Base-by-base conservation (phyloP, 1,140 invertebrate genomes). In the Calephelis virginiensis region DNA sequence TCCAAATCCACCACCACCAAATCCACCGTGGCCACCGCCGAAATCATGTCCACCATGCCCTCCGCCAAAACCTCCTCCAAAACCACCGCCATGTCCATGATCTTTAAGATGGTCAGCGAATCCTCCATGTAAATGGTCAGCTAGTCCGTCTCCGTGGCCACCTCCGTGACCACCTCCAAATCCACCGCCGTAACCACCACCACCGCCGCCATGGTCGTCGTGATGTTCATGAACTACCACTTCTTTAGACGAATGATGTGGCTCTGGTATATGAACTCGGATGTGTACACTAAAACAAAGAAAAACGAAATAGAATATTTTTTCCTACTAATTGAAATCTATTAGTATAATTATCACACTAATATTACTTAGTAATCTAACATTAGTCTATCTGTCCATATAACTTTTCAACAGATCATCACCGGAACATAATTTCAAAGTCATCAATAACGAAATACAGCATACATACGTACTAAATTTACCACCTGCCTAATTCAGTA, bases 241-340 rank as follows among this genome's bases (percentile, higher is more conserved):
- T 73, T 85, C 83, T 67, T 87, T 85, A 4, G 81, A 79, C 8
- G 81, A 80, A 67, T 87, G 83, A 70, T 86, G 83, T 59, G 80
- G 69, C 66, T 88, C 85, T 67, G 87, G 87, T 80, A 90, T 81
- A 67, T 89, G 87, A 14, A 90, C 80, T 48, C 86, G 80, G 66
- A 90, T 90, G 64, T 90, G 87, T 50, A 90, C 86, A 64, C 87
- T 90, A 79, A 8, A 85, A 87, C 73, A 78, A 82, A 67, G 48
- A 66, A 50, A 66, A 68, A 63, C 17, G 10, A 62, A 43, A 43
- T 43, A 43, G 40, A 43, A 43, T 43, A 43, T 7, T 6, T 5
- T 43, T 28, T 28, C 28, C 28, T 28, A 28, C 2, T 28, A 28
- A 28, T 2, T 2, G 28, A 28, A 28, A 28, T 28, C 28, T 28